A percentile compares a stretch with the other conserved stretches of the same genome.
Evolutionary conservation across 64 coral and sea anemone genomes (phyloP).

Genomic region (Pocillopora damicornis): DNA sequence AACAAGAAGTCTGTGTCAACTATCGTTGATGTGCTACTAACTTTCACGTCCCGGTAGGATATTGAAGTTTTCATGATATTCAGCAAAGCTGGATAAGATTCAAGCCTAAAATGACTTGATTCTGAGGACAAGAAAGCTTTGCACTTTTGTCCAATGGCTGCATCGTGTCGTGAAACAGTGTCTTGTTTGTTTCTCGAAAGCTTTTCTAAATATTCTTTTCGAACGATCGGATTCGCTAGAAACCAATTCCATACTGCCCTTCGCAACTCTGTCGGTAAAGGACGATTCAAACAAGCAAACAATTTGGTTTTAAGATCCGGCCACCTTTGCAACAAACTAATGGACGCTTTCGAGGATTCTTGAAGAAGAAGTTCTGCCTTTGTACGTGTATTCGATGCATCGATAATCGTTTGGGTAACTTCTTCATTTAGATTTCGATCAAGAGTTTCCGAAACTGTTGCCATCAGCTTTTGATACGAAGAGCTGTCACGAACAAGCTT

Average conservation of each 20-base stretch:
- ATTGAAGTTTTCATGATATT: slow-evolving; percentile 60
- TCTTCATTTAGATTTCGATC: slow-evolving; percentile 73
- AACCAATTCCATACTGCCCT: slow-evolving; percentile 57
- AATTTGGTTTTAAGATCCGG: slow-evolving; percentile 53
- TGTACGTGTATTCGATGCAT: slow-evolving; percentile 59
- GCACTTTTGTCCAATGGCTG: slow-evolving; percentile 69
- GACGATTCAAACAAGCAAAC: slow-evolving; percentile 48
- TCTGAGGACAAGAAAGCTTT: slow-evolving; percentile 73
- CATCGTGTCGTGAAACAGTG: slow-evolving; percentile 7
- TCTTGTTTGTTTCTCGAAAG: neutral
- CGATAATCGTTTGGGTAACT: slow-evolving; percentile 43
- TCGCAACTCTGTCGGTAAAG: slow-evolving; percentile 38
- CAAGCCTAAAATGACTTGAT: slow-evolving; percentile 39
- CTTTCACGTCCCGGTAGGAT: slow-evolving; percentile 37
- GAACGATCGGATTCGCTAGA: slow-evolving; percentile 40
- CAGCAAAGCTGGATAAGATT: neutral
- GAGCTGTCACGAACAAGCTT: slow-evolving; percentile 67
- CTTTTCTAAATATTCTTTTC: slow-evolving; percentile 33
- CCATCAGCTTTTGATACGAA: slow-evolving; percentile 52
- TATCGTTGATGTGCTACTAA: slow-evolving; percentile 48
- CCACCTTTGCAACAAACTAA: slow-evolving; percentile 52
- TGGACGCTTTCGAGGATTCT: slow-evolving; percentile 31
- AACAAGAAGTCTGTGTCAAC: slow-evolving; percentile 86
- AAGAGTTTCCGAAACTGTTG: slow-evolving; percentile 59
- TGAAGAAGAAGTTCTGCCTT: slow-evolving; percentile 57